Evolutionary conservation across 1,140 invertebrate species (phyloP), one percentile per base, ranked within the genome.

Genomic region (Thaumatotibia leucotreta): DNA sequence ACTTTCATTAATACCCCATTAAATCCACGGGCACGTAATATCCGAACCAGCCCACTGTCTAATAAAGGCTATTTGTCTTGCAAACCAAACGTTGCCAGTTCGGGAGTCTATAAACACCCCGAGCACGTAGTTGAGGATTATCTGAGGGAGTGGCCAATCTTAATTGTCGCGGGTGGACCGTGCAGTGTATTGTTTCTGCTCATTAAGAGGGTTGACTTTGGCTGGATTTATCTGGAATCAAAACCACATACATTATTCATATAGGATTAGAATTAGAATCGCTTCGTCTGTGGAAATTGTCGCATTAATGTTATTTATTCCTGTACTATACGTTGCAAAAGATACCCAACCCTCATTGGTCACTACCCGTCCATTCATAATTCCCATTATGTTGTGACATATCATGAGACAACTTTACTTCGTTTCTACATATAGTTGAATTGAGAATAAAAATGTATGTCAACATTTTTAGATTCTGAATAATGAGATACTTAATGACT

Each of bases 91-190:
- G 52, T 68, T 65, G 58, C 70, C 61, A 73, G 75, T 76, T 82
- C 80, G 74, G 72, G 76, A 84, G 84, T 77, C 80, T 83, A 88
- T 90, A 88, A 88, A 86, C 80, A 83, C 79, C 77, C 83, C 69
- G 69, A 66, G 73, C 86, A 88, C 82, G 86, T 89, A 89, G 85
- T 86, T 86, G 82, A 70, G 82, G 78, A 88, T 88, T 86, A 88
- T 87, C 82, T 79, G 67, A 82, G 81, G 83, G 83, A 83, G 81
- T 79, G 74, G 82, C 79, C 80, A 76, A 80, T 84, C 81, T 85
- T 89, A 89, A 89, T 89, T 87, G 86, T 74, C 74, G 69, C 69
- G 74, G 22, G 22, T 45, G 62, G 14, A 11, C 17, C 11, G 33
- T 76, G 79, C 78, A 83, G 69, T 82, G 76, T 75, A 87, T 89